Evolutionary conservation across 2,888 invertebrate genomes (phyloP).

Genomic region (Campoplex capitator): DNA sequence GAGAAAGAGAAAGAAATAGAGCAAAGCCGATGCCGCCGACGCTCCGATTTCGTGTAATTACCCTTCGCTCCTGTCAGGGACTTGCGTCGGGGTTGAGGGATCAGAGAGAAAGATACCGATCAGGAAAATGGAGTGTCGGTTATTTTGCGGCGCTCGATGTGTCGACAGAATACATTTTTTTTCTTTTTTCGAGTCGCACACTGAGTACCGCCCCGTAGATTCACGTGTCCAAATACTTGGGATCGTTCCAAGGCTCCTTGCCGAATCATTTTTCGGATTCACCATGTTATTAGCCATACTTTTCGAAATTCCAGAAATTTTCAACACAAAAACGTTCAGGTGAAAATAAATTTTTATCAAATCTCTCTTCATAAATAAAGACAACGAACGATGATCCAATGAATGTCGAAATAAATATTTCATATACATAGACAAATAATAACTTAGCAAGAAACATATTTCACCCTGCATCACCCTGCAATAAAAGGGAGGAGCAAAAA

Average conservation of each 20-base stretch:
- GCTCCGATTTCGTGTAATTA: slow-evolving; percentile 68
- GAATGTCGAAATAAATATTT: too few species aligned
- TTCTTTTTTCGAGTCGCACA: slow-evolving; percentile 19
- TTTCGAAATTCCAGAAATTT: too few species aligned
- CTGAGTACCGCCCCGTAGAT: slow-evolving; percentile 16
- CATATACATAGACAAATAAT: not conserved
- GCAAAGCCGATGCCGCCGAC: slow-evolving; percentile 52
- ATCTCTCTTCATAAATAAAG: too few species aligned
- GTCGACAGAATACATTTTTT: slow-evolving; percentile 61
- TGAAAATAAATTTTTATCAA: too few species aligned
- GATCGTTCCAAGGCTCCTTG: not conserved
- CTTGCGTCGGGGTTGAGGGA: slow-evolving; percentile 56
- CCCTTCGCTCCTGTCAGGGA: slow-evolving; percentile 45
- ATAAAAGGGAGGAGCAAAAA: not conserved
- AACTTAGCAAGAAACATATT: not conserved
- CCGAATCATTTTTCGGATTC: not conserved
- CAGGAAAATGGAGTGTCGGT: slow-evolving; percentile 62
- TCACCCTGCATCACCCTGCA: not conserved
- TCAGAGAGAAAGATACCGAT: slow-evolving; percentile 75
- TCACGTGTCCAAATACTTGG: not conserved
- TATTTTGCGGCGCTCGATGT: slow-evolving; percentile 47
- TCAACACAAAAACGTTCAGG: too few species aligned
- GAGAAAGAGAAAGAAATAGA: slow-evolving; percentile 25
- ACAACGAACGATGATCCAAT: too few species aligned
- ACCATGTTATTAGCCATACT: not conserved